Percentiles rank a stretch among this genome's conserved stretches.
Evolutionary conservation across 2,797 vertebrate species (phyloP).

Genomic region (Hapalemur alaotrensis): DNA sequence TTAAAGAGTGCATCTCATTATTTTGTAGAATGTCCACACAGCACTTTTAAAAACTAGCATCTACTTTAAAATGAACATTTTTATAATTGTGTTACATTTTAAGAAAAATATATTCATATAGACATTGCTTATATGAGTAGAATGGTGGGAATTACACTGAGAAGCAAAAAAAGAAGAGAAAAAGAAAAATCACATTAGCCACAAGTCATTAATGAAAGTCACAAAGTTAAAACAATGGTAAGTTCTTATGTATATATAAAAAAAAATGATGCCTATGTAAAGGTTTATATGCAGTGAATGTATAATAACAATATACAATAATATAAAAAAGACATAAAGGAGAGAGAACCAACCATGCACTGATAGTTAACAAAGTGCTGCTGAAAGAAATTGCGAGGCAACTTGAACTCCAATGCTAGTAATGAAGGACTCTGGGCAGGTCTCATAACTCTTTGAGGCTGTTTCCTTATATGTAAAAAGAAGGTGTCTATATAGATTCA

Average conservation of each 20-base stretch:
- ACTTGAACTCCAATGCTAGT: neutral
- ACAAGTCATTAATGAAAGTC: neutral
- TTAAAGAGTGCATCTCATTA: neutral
- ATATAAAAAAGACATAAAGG: neutral
- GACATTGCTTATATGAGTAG: neutral
- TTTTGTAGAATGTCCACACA: neutral
- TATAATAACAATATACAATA: neutral
- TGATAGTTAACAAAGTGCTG: neutral
- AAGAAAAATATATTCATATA: neutral
- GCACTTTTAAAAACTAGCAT: neutral
- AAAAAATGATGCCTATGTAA: neutral
- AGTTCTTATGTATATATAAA: neutral
- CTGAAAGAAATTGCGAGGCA: neutral
- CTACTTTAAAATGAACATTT: constrained; percentile 16
- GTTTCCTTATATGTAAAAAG: neutral
- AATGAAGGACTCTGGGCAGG: neutral
- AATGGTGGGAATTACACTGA: neutral
- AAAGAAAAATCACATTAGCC: neutral
- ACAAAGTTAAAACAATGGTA: neutral
- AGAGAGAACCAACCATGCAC: neutral
- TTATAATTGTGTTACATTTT: neutral
- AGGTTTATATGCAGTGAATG: neutral
- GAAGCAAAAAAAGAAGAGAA: neutral
- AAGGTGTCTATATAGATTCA: neutral
- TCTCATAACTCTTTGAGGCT: neutral